Base-by-base conservation (phyloP, 2,888 invertebrate genomes). In the Melanargia galathea region DNA sequence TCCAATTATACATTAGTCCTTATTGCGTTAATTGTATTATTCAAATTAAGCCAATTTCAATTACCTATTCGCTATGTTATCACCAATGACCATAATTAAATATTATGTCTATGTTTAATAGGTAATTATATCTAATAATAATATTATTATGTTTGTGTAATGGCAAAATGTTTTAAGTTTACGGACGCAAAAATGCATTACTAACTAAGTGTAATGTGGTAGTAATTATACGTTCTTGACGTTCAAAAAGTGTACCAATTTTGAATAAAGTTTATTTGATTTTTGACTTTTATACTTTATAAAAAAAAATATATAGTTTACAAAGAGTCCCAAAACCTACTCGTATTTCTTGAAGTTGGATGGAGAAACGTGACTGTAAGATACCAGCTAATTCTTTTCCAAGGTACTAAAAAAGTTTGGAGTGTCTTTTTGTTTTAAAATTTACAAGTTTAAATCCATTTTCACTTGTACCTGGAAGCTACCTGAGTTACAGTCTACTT, bases 1-100 rank as follows among this genome's bases (percentile, higher is more conserved):
- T 26, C 8, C 24, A 26, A n/a, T 20, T 13, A n/a, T n/a, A 35
- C 4, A 49, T 30, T 30, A 18, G 26, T 16, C 30, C 18, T 4
- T 51, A 54, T 43, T 55, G 22, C 22, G 40, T 55, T 55, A 40
- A 55, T 40, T 55, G 24, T 22, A 40, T 24, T 55, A 55, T 55
- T 55, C 40, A 43, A 55, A 43, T 55, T 24, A 43, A 55, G 16
- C 40, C 24, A 13, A 55, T 55, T 55, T 55, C 55, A 55, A 55
- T 55, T 43, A 43, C 33, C 40, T 43, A 24, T 18, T 24, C 24
- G 24, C 40, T 24, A 55, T 55, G 38, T 40, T 43, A 55, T 40
- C 26, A 55, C 26, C 40, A 55, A 55, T 38, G 24, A 43, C 55
- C 43, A 43, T 26, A 40, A 55, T 55, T 38, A n/a, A 55, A 43